phyloP scores from a whole-genome alignment of 2,888 invertebrate species.

The Octonoba sinensis region DNA sequence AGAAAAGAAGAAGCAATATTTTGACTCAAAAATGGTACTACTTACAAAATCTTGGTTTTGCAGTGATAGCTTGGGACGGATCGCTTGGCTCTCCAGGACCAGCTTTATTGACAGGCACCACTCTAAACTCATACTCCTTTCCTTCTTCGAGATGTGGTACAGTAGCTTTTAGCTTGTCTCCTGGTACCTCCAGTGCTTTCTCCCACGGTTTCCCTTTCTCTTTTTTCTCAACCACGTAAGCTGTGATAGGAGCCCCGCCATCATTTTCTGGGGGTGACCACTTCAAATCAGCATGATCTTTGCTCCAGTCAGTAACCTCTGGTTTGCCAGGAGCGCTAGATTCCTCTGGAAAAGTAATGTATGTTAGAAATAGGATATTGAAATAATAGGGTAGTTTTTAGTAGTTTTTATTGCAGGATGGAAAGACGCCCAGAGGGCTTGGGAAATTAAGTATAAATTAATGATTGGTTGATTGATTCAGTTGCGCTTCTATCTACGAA shows the following conservation, averaged over 20 bases:
- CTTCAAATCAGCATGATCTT: constrained; percentile 82
- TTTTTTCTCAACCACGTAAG: constrained; percentile 87
- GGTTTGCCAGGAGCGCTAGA: constrained; percentile 90
- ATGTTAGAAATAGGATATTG: neutral
- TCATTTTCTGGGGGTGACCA: constrained; percentile 75
- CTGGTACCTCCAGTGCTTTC: constrained; percentile 89
- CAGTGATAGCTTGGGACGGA: constrained; percentile 84
- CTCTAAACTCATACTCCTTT: constrained; percentile 73
- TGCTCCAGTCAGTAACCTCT: constrained; percentile 77
- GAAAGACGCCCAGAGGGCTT: no score
- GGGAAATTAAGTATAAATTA: no score
- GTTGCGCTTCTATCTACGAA: no score
- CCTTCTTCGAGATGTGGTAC: constrained; percentile 89
- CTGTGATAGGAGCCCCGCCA: constrained; percentile 68
- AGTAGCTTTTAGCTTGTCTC: constrained; percentile 88
- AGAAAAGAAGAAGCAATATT: neutral
- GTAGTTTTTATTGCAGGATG: no score
- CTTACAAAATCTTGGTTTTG: constrained; percentile 80
- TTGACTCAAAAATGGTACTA: constrained; percentile 54
- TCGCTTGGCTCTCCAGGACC: constrained; percentile 72
- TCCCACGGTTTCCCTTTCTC: constrained; percentile 78
- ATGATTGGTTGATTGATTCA: no score
- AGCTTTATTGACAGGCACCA: constrained; percentile 72
- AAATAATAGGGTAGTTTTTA: no score
- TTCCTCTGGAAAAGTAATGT: constrained; percentile 74